Evolutionary conservation across 2,888 invertebrate genomes (phyloP), one percentile per base, ranked within the genome.

Genomic region (Drosophila eohydei): DNA sequence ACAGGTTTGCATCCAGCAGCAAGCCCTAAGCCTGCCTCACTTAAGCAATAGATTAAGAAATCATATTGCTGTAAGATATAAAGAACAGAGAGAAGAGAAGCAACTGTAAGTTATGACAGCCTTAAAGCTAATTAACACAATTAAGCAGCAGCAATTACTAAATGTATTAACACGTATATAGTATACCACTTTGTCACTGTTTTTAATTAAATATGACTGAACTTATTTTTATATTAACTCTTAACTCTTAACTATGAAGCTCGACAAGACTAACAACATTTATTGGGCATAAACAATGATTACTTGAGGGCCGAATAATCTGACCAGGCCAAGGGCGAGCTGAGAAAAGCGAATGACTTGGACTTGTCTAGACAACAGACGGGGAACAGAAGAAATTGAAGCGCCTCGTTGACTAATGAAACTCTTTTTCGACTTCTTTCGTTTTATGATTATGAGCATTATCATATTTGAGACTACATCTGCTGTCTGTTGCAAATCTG

Each of bases 291-390:
- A 51, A 7, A 21, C 12, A 21, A 32, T 7, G 8, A 34, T 7
- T 21, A 34, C 21, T 51, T 14, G 34, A 21, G 21, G 21, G 21
- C 21, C 21, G 21, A 21, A 21, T 21, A 21, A 21, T 21, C 21
- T 21, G 21, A 21, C 21, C 21, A 21, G 1, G 21, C 21, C 21
- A 21, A 21, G 21, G 21, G 21, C 21, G 21, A 32, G 9, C 9
- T 16, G 16, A 30, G n/a, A 3, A 28, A 28, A 30, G 34, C 21
- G 52, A 41, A 48, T 43, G 44, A 60, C 34, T 60, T 32, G 60
- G 51, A 50, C 28, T 66, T 43, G 78, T 69, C 80, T 80, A 66
- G 75, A 69, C 74, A 21, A 32, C 44, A 43, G 63, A 52, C 48
- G 43, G 26, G 34, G 69, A 78, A 21, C n/a, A 9, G 48, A 9